Evolutionary conservation across 1,140 invertebrate genomes (phyloP), one percentile per base, ranked within the genome.

Genomic region (Melitaea cinxia): DNA sequence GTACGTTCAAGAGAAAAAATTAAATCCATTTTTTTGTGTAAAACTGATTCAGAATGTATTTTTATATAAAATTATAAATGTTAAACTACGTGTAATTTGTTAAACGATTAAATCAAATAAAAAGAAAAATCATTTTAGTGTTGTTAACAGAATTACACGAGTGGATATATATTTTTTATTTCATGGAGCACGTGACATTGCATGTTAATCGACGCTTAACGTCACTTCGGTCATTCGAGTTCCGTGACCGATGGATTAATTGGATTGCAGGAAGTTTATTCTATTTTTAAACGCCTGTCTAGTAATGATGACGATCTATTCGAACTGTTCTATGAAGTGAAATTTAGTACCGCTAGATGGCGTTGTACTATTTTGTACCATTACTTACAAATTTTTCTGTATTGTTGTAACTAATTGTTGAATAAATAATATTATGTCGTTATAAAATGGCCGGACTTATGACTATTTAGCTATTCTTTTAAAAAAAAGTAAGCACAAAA

Each of bases 151-250:
- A 49, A 50, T 50, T 59, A 35, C 37, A 17, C 5, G 15, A 42
- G 35, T n/a, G 10, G 7, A 15, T 17, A 4, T 47, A 14, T 45
- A 33, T 59, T 59, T 49, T 28, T 57, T 12, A 23, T 42, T 42
- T 12, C 7, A 9, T 12, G 39, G 26, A 47, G 17, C 59, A 67
- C 69, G 64, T 63, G 42, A 71, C 15, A 50, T 71, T 5, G 69
- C 69, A 67, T 71, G 69, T 58, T 45, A 19, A 67, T 45, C 49
- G 21, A 56, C 42, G 63, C 30, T 59, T 21, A 50, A 17, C 26
- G 52, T 30, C 26, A 19, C 35, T 19, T 35, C 28, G 57, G 53
- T 56, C 54, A 42, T 10, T 57, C 14, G 47, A 37, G 1, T 60
- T 50, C 47, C 45, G 45, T 33, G 33, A 54, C 52, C 26, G 45